A percentile compares a stretch with the other conserved stretches of the same genome.
Evolutionary conservation across 2,797 vertebrate species (phyloP).

Genomic region (Gymnothorax javanicus): DNA sequence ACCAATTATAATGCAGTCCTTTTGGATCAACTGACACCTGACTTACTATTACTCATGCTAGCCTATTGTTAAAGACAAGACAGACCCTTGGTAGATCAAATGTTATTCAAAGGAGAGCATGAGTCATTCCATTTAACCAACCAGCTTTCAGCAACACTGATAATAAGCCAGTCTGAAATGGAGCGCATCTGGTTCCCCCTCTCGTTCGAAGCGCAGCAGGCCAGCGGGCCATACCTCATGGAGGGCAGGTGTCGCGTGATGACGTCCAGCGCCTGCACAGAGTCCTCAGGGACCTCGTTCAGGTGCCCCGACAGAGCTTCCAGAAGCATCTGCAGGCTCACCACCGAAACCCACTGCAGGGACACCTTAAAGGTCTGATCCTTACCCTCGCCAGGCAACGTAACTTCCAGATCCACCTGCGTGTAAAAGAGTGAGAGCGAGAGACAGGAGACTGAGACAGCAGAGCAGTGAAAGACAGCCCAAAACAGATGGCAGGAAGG

Average conservation of each 20-base stretch:
- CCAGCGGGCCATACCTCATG: constrained; percentile 80
- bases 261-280: constrained; percentile 95
- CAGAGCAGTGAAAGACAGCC: not conserved
- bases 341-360: constrained; percentile 97
- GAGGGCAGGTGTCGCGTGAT: constrained; percentile 97
- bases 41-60: not conserved
- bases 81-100: not conserved
- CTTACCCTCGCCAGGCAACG: constrained; percentile 95
- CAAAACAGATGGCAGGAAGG: not conserved
- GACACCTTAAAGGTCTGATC: constrained; percentile 99
- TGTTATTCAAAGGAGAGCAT: not conserved
- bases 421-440: not conserved
- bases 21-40: not conserved
- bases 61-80: not conserved
- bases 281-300: constrained; percentile 96
- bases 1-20: no score
- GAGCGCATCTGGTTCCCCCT: not conserved
- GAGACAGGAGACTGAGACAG: not conserved
- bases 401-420: constrained; percentile 98
- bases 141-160: not conserved
- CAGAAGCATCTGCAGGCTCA: constrained; percentile 94
- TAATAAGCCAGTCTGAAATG: not conserved
- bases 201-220: no score
- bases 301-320: constrained; percentile 94
- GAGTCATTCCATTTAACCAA: not conserved